Percentiles rank a stretch among this genome's conserved stretches.
These are phyloP conservation scores for Pituophis catenifer DNA, from an alignment of 2,113 vertebrate species.

Conservation along the genomic window DNA sequence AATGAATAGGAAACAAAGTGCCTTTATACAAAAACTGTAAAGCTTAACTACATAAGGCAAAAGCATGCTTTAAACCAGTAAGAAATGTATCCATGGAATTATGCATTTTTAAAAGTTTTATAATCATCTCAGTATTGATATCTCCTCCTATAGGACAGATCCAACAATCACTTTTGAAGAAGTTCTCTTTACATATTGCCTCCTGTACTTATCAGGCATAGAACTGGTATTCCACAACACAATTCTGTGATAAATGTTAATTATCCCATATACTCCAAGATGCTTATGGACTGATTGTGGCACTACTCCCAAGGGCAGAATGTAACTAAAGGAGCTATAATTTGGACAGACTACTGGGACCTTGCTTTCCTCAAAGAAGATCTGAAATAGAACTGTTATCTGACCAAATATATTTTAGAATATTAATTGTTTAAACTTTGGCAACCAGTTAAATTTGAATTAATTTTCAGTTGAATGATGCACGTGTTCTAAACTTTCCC, in stretches of 20 bases:
- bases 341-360: neutral
- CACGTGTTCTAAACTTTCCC: neutral
- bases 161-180: neutral
- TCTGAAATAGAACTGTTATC: neutral
- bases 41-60: neutral
- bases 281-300: neutral
- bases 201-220: neutral
- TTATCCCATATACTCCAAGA: neutral
- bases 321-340: neutral
- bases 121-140: neutral
- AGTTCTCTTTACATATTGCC: neutral
- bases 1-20: neutral
- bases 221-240: neutral
- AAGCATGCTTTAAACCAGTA: neutral
- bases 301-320: neutral
- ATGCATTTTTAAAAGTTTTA: neutral
- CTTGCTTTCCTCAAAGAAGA: neutral
- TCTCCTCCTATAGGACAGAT: neutral
- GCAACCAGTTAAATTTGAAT: neutral
- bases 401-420: neutral
- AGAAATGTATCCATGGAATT: neutral
- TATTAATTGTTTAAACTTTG: neutral
- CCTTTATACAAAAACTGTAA: no score
- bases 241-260: neutral
- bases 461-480: neutral